phyloP scores from a whole-genome alignment of 2,888 invertebrate species.

The Drosophila dives region DNA sequence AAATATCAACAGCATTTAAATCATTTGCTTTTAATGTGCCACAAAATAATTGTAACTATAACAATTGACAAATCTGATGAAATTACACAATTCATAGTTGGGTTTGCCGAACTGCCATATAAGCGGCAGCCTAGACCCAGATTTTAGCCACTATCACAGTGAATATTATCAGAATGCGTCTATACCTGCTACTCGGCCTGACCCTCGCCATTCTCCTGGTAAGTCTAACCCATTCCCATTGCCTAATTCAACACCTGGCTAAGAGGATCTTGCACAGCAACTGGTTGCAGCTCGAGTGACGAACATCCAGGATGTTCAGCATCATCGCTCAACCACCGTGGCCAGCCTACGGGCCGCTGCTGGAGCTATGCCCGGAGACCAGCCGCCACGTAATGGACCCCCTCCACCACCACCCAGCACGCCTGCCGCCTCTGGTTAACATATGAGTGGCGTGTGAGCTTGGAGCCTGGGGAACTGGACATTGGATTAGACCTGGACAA shows the following conservation, averaged over 20 bases:
- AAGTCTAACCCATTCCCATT: constrained; percentile 15
- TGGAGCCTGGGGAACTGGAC: neutral
- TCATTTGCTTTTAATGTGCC: constrained; percentile 50
- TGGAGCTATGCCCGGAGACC: constrained; percentile 37
- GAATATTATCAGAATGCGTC: constrained; percentile 52
- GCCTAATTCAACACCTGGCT: neutral
- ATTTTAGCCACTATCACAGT: constrained; percentile 29
- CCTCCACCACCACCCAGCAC: constrained; percentile 52
- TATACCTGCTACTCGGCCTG: constrained; percentile 49
- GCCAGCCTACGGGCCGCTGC: constrained; percentile 28
- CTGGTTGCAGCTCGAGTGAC: constrained; percentile 12
- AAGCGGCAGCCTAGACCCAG: constrained; percentile 57
- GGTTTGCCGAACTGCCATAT: constrained; percentile 32
- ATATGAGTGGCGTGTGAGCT: neutral
- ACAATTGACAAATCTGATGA: constrained; percentile 1
- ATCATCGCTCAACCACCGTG: constrained; percentile 26
- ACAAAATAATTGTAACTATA: constrained; percentile 44
- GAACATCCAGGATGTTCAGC: constrained; percentile 10
- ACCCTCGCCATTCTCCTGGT: constrained; percentile 58
- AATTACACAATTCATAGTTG: constrained; percentile 27
- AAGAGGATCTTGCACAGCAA: constrained; percentile 28
- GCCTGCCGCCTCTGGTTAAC: constrained; percentile 28
- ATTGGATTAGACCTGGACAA: neutral
- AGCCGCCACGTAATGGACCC: constrained; percentile 29
- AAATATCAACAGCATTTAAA: constrained; percentile 32